Conservation (phyloP, 2,113 vertebrate genomes). For the zebrafish (Danio rerio) region DNA sequence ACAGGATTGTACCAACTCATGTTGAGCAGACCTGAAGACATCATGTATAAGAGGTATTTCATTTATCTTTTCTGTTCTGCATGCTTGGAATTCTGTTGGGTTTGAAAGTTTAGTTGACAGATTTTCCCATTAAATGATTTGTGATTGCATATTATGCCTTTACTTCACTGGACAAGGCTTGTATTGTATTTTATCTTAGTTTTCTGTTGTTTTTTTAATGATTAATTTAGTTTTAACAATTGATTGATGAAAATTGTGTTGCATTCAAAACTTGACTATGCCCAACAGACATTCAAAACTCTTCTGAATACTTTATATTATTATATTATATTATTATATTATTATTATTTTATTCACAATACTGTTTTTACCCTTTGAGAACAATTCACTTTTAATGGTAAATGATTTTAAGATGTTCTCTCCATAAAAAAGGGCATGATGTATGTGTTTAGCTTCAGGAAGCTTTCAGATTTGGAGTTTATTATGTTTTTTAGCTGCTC, state of each 20-base stretch:
- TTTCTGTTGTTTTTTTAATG: too few relatives aligned
- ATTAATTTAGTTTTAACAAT: too few relatives aligned
- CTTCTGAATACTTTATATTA: too few relatives aligned
- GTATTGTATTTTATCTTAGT: too few relatives aligned
- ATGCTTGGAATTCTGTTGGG: neutral
- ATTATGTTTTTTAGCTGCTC: neutral
- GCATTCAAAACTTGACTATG: too few relatives aligned
- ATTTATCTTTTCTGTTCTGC: neutral
- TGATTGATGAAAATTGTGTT: too few relatives aligned
- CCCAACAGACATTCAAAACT: too few relatives aligned
- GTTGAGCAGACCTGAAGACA: conserved; percentile 28
- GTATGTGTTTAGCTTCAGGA: neutral
- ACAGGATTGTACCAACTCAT: conserved; percentile 38
- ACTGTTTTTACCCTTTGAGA: neutral
- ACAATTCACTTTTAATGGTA: neutral
- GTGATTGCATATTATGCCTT: neutral
- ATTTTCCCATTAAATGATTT: neutral
- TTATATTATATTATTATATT: neutral
- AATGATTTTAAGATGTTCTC: conserved; percentile 8
- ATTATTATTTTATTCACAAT: neutral
- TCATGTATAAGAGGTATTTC: conserved; percentile 31
- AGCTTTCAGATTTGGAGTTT: neutral
- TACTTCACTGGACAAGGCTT: too few relatives aligned
- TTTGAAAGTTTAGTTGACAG: neutral
- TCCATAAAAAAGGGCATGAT: neutral